Evolutionary conservation across 2,888 invertebrate genomes (phyloP), one percentile per base, ranked within the genome.

Genomic region (Aromia moschata): DNA sequence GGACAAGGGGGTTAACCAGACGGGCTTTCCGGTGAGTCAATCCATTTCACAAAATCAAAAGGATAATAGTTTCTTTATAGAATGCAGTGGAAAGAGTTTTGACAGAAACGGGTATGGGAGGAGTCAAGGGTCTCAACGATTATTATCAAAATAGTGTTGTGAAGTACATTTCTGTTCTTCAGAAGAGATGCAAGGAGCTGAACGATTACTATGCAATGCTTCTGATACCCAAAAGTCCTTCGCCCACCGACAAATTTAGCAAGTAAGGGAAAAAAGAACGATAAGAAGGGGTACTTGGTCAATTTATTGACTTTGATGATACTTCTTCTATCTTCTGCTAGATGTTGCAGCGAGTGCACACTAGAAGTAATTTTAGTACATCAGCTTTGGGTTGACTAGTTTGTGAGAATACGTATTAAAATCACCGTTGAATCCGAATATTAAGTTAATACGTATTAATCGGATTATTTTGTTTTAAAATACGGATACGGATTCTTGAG

Each of bases 11-110:
- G n/a, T n/a, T 47, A 76, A 78, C 43, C 58, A 66, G 14, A 70
- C 78, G 55, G 82, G 82, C 14, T 86, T 85, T 78, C 83, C 84
- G 9, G 85, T 85, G 77, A 73, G 77, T 74, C 10, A 17, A 18
- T 37, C 20, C 0, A 43, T 52, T 46, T n/a, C n/a, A n/a, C n/a
- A n/a, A n/a, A n/a, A n/a, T n/a, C n/a, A n/a, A n/a, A n/a, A n/a
- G n/a, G n/a, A n/a, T n/a, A n/a, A n/a, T n/a, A n/a, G 46, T 1
- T n/a, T 25, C 44, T 46, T 68, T 67, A n/a, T 63, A 88, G 87
- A 85, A 87, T 76, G 81, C 83, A 14, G 77, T 87, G 68, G 87
- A 88, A 70, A 82, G 85, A 71, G 85, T 86, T 12, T 80, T 87
- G 40, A 79, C 83, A 44, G 87, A 89, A 75, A 82, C 85, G 68